phyloP scores from a whole-genome alignment of 2,888 invertebrate genomes.

The Pterobdella sp. region DNA sequence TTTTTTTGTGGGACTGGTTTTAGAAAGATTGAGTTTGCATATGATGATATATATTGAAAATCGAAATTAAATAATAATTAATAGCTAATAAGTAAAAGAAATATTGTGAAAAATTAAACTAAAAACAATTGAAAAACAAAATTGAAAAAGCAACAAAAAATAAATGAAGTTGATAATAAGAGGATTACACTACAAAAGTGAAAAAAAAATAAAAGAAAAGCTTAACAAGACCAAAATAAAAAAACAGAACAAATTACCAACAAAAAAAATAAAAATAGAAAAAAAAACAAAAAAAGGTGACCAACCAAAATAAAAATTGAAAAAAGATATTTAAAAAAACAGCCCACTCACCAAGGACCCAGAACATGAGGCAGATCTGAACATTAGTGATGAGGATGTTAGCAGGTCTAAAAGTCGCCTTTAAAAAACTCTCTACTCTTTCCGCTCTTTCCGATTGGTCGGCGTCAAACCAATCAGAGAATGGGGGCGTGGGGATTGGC shows the following conservation, averaged over 20 bases:
- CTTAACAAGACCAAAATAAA: background rate
- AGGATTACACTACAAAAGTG: background rate
- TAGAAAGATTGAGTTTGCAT: no score
- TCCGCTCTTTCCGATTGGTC: constrained; percentile 35
- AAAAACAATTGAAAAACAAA: background rate
- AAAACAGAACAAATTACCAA: background rate
- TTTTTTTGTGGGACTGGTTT: no score
- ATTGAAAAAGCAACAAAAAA: background rate
- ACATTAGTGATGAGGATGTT: constrained; percentile 50
- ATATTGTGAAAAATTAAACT: background rate
- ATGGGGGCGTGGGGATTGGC: constrained; percentile 39
- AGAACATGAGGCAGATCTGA: constrained; percentile 51
- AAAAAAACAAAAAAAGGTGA: background rate
- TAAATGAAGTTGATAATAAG: background rate
- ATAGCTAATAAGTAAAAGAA: no score
- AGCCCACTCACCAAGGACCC: constrained; percentile 47
- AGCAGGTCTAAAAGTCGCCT: constrained; percentile 42
- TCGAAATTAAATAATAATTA: no score
- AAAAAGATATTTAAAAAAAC: background rate
- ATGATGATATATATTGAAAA: no score
- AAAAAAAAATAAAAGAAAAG: background rate
- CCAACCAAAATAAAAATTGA: background rate
- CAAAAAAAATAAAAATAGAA: background rate
- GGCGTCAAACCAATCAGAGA: constrained; percentile 38
- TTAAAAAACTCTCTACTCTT: constrained; percentile 32